phyloP scores from a whole-genome alignment of 2,888 invertebrate genomes.

The Endotricha flammealis region DNA sequence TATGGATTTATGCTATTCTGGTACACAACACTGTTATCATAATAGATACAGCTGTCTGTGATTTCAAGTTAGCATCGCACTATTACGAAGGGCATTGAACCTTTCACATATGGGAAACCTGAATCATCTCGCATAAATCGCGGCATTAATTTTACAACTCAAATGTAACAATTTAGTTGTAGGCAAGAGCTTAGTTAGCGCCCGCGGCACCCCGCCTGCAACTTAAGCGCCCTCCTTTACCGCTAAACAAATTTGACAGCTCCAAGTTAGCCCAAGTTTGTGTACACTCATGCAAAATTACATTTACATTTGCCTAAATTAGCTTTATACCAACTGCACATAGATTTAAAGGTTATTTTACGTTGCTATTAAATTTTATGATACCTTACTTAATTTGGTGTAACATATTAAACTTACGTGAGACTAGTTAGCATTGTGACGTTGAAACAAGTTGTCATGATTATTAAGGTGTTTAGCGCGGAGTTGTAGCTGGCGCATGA shows the following conservation, averaged over 20 bases:
- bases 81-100: constrained; percentile 11
- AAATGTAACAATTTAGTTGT: constrained; percentile 73
- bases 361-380: not conserved
- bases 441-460: constrained; percentile 69
- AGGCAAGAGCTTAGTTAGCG: constrained; percentile 70
- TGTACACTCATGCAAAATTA: constrained; percentile 52
- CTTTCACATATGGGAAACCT: constrained; percentile 25
- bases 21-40: no score
- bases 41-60: not conserved
- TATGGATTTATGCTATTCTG: no score
- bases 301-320: constrained; percentile 16
- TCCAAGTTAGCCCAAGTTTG: constrained; percentile 70
- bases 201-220: constrained; percentile 60
- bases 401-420: constrained; percentile 52
- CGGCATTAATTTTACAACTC: constrained; percentile 71
- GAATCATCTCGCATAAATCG: constrained; percentile 59
- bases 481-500: constrained; percentile 37
- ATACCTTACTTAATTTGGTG: constrained; percentile 18
- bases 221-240: constrained; percentile 69
- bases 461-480: constrained; percentile 68
- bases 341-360: constrained; percentile 25
- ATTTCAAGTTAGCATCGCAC: not conserved
- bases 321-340: constrained; percentile 15
- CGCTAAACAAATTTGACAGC: constrained; percentile 78
- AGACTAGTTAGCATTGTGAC: constrained; percentile 71